Evolutionary conservation across 1,140 invertebrate species (phyloP).

Genomic region (Caenorhabditis elegans): DNA sequence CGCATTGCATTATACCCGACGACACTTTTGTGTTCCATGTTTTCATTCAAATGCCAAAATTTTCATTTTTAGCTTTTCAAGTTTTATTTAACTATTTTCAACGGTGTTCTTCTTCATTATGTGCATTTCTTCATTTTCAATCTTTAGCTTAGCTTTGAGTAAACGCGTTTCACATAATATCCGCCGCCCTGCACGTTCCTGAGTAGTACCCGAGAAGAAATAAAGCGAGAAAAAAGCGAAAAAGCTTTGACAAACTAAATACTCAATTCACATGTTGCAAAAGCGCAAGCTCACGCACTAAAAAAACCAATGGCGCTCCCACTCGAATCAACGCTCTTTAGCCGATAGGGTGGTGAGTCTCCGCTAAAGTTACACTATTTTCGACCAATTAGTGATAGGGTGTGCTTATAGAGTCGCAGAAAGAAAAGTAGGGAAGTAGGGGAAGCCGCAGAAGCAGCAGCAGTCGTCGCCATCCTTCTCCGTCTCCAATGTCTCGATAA

Average conservation of each 20-base stretch:
- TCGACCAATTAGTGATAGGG: neutral
- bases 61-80: neutral
- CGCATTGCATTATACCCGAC: neutral
- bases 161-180: neutral
- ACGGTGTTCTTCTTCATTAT: no score
- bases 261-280: slow-evolving; percentile 30
- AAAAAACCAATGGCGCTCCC: slow-evolving; percentile 8
- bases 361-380: neutral
- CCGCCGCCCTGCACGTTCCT: slow-evolving; percentile 8
- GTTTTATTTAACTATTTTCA: neutral
- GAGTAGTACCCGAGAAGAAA: neutral
- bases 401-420: neutral
- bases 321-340: slow-evolving; percentile 18
- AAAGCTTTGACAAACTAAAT: slow-evolving; percentile 32
- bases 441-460: neutral
- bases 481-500: neutral
- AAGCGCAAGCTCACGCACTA: slow-evolving; percentile 10
- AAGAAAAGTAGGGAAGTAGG: neutral
- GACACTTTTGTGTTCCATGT: neutral
- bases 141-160: no score
- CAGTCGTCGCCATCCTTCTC: neutral
- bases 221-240: neutral
- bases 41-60: neutral
- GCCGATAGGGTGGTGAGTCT: neutral
- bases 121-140: no score